Conservation (phyloP, 2,113 vertebrate species). For the Nycticryphes semicollaris region DNA sequence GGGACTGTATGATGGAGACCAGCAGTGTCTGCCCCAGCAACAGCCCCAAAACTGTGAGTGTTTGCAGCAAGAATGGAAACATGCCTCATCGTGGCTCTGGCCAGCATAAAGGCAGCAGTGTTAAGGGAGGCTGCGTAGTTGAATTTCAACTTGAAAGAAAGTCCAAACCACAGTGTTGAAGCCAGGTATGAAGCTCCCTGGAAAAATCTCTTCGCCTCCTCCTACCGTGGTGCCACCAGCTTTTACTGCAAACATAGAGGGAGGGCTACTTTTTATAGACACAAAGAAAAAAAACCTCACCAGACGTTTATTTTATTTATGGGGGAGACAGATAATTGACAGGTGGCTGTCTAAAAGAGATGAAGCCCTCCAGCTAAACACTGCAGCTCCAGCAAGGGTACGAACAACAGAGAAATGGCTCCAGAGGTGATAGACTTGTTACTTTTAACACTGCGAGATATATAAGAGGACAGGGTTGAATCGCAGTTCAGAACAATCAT, state of each 20-base stretch:
- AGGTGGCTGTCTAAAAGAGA: conserved; percentile 52
- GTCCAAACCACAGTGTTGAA: not conserved
- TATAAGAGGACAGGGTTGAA: conserved; percentile 6
- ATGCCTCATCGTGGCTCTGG: not conserved
- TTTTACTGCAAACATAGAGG: not conserved
- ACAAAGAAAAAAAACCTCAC: not conserved
- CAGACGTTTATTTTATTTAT: not conserved
- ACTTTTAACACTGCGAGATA: conserved; percentile 16
- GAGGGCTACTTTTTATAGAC: not conserved
- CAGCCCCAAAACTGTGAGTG: not conserved
- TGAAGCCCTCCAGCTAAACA: conserved; percentile 47
- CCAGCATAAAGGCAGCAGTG: not conserved
- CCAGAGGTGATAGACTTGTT: conserved; percentile 58
- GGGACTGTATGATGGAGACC: not conserved
- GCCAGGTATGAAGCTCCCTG: not conserved
- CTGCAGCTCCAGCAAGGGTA: not conserved
- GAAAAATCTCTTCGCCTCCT: conserved; percentile 17
- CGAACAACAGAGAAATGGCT: not conserved
- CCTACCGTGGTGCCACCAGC: not conserved
- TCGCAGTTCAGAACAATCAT: not conserved
- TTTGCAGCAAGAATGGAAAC: not conserved
- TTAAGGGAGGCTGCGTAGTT: accelerated
- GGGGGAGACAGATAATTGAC: conserved; percentile 9
- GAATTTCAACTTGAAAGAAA: not conserved
- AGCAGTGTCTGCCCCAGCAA: not conserved